These are phyloP conservation scores for Agraylea sexmaculata DNA, from an alignment of 1,140 invertebrate genomes.

Conservation along the genomic window DNA sequence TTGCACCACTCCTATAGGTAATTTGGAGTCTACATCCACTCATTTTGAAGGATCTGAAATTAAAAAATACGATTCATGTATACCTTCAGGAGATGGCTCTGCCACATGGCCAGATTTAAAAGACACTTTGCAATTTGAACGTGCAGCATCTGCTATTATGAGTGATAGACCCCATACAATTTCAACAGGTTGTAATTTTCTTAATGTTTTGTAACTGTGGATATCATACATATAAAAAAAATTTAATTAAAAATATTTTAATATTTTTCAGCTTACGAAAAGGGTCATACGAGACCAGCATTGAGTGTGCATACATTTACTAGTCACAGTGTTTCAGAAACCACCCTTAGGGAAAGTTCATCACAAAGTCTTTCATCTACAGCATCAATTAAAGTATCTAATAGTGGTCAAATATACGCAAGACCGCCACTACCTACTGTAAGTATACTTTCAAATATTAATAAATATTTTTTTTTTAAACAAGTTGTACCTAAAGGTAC, in stretches of 20 bases:
- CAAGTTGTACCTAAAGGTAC: no score
- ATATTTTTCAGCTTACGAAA: slow-evolving; percentile 61
- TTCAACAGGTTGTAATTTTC: slow-evolving; percentile 51
- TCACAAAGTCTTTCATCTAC: slow-evolving; percentile 35
- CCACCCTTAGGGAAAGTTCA: slow-evolving; percentile 29
- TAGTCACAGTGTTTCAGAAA: slow-evolving; percentile 43
- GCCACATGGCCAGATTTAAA: slow-evolving; percentile 79
- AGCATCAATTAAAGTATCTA: slow-evolving; percentile 17
- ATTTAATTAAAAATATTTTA: slow-evolving; percentile 11
- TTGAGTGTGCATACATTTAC: slow-evolving; percentile 83
- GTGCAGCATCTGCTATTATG: slow-evolving; percentile 58
- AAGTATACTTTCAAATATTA: no score
- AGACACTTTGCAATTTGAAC: slow-evolving; percentile 63
- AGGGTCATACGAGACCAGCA: slow-evolving; percentile 71
- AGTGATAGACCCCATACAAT: slow-evolving; percentile 85
- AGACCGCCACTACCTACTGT: slow-evolving; percentile 52
- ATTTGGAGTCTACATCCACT: slow-evolving; percentile 11
- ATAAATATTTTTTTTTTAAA: no score
- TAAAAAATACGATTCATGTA: background rate
- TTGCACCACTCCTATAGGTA: slow-evolving; percentile 27
- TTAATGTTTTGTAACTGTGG: background rate
- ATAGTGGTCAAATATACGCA: slow-evolving; percentile 28
- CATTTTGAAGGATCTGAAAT: slow-evolving; percentile 1
- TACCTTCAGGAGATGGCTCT: slow-evolving; percentile 24
- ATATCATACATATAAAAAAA: slow-evolving; percentile 1